Evolutionary conservation across 2,888 invertebrate genomes (phyloP).

Genomic region (Nomada hirtipes): DNA sequence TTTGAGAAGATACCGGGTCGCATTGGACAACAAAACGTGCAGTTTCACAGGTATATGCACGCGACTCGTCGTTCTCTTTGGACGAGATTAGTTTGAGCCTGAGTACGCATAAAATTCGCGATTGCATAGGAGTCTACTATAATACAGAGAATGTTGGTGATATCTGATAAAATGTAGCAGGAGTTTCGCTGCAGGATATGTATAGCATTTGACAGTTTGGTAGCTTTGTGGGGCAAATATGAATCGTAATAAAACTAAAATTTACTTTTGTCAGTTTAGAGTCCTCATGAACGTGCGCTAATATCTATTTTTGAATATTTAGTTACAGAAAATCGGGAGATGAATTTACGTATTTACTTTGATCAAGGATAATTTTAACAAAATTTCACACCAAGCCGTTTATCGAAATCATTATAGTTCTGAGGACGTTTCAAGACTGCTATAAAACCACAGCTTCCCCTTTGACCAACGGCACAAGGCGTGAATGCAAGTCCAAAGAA

Average conservation of each 20-base stretch:
- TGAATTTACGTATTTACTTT: neutral
- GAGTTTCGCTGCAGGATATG: too few species aligned
- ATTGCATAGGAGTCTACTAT: too few species aligned
- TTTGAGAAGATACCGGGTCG: conserved; percentile 46
- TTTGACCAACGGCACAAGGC: neutral
- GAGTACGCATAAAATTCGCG: too few species aligned
- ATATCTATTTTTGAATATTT: neutral
- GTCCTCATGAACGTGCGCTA: conserved; percentile 12
- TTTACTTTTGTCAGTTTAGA: neutral
- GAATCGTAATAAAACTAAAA: neutral
- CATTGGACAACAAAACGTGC: conserved; percentile 16
- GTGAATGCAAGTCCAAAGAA: conserved; percentile 18
- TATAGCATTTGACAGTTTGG: neutral
- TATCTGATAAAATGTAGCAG: too few species aligned
- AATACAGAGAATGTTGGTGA: too few species aligned
- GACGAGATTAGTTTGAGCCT: conserved; percentile 6
- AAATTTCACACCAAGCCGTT: neutral
- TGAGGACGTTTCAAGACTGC: neutral
- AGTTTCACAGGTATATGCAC: conserved; percentile 20
- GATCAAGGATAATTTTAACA: neutral
- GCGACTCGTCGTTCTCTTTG: conserved; percentile 1
- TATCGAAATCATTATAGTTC: neutral
- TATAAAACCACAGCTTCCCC: neutral
- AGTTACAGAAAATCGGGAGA: neutral
- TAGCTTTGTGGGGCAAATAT: too few species aligned